A percentile compares a stretch with the other conserved stretches of the same genome.
Evolutionary conservation across 2,113 vertebrate species (phyloP).

Genomic region (Dicerorhinus sumatrensis): DNA sequence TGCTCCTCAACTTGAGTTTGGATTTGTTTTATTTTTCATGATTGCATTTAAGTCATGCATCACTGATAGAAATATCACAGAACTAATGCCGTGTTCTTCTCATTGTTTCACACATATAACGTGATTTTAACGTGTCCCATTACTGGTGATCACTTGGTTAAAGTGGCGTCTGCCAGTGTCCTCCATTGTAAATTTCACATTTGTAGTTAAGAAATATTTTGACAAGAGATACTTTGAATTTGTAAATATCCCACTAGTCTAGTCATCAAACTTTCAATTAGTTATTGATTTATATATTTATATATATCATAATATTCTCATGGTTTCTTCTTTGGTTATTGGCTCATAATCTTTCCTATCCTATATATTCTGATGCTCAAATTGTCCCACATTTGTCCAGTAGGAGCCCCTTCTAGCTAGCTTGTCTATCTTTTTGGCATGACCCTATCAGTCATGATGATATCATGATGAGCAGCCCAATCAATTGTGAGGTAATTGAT

Average conservation of each 20-base stretch:
- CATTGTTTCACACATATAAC: neutral
- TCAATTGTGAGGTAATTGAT: neutral
- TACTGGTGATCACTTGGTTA: neutral
- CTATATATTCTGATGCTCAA: neutral
- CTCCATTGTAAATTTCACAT: neutral
- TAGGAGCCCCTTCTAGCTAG: neutral
- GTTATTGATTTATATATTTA: neutral
- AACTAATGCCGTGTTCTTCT: neutral
- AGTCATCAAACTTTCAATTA: neutral
- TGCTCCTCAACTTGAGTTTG: neutral
- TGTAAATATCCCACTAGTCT: neutral
- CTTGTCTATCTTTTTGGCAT: neutral
- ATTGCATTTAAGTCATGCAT: neutral
- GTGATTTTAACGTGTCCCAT: neutral
- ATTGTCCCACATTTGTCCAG: neutral
- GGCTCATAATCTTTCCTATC: neutral
- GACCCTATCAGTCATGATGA: neutral
- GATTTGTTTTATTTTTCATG: neutral
- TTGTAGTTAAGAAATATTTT: constrained; percentile 50
- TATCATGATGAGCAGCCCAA: neutral
- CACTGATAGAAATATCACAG: neutral
- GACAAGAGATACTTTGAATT: neutral
- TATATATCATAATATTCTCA: neutral
- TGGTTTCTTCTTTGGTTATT: neutral
- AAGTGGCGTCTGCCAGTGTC: neutral